Base-by-base conservation (phyloP, 2,113 vertebrate species). In the Dicerorhinus sumatrensis region DNA sequence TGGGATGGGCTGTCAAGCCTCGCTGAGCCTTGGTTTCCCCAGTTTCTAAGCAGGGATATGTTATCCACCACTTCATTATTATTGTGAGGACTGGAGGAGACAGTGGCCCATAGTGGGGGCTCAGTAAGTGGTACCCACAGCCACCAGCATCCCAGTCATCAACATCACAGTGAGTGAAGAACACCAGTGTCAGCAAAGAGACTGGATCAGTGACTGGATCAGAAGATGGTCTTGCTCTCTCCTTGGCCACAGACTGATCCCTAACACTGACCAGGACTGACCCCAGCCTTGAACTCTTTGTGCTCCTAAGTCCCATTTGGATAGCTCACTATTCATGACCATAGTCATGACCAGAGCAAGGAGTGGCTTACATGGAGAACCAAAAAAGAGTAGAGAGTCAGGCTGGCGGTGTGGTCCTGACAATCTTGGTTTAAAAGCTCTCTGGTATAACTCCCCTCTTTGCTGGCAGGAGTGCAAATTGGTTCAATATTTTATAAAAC, bases 401-500 rank as follows among this genome's bases (percentile, higher is more conserved):
- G 67, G 23, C 18, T 67, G 42, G 51, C 39, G 51, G 48, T 18
- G 8, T 17, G 77, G n/a, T 18, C 5, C 0, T 20, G 31, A 75
- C 33, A 46, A 73, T 58, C 9, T 76, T 75, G 42, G 33, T 48
- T 94, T 48, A 39, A 80, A 84, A 63, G 56, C 72, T 83, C 31
- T 46, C 36, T 58, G 39, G 51, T 54, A 29, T 27, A 84, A 73
- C 33, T 48, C 36, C 82, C 51, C 42, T 96, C 65, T 6, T 54
- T 76, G 70, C 54, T 88, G 72, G 33, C 42, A 84, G 76, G 54
- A 54, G 11, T 46, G 27, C n/a, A 84, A 96, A 54, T 76, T 80
- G 46, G 77, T 72, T 75, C 76, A 69, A 73, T 62, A 62, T 63
- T 88, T 89, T 56, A 48, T 36, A 79, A 85, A 97, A 87, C 96